Conservation (phyloP, 2,888 invertebrate species). For the Mythimna impura region DNA sequence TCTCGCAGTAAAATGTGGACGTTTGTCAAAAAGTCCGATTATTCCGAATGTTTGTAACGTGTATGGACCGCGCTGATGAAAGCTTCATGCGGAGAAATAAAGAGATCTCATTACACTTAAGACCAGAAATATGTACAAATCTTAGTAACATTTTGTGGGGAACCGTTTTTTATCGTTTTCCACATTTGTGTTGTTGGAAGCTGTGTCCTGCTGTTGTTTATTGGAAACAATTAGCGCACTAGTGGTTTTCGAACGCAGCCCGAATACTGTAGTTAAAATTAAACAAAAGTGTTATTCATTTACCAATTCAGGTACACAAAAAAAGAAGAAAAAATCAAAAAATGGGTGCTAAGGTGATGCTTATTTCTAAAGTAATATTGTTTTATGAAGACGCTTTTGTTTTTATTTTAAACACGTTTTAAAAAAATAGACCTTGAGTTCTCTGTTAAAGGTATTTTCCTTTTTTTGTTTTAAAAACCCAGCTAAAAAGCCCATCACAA, state of each 20-base stretch:
- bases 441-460: too few species aligned
- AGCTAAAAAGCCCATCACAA: background rate
- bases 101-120: slow-evolving; percentile 58
- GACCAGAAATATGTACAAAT: slow-evolving; percentile 36
- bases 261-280: background rate
- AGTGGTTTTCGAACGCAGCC: background rate
- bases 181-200: background rate
- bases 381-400: too few species aligned
- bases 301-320: background rate
- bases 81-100: slow-evolving; percentile 49
- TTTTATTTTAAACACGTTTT: background rate
- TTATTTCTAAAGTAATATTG: background rate
- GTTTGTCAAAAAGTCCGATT: slow-evolving; percentile 55
- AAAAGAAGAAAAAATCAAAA: too few species aligned
- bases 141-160: background rate
- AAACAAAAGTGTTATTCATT: background rate
- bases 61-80: slow-evolving; percentile 53
- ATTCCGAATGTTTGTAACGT: slow-evolving; percentile 51
- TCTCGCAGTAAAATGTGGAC: slow-evolving; percentile 36
- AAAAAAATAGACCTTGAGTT: background rate
- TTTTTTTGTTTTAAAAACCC: background rate
- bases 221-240: slow-evolving; percentile 24
- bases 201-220: slow-evolving; percentile 21
- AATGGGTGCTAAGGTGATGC: background rate
- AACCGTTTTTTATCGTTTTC: slow-evolving; percentile 1